Evolutionary conservation across 2,888 invertebrate species (phyloP), one percentile per base, ranked within the genome.

Genomic region (Clivina fossor): DNA sequence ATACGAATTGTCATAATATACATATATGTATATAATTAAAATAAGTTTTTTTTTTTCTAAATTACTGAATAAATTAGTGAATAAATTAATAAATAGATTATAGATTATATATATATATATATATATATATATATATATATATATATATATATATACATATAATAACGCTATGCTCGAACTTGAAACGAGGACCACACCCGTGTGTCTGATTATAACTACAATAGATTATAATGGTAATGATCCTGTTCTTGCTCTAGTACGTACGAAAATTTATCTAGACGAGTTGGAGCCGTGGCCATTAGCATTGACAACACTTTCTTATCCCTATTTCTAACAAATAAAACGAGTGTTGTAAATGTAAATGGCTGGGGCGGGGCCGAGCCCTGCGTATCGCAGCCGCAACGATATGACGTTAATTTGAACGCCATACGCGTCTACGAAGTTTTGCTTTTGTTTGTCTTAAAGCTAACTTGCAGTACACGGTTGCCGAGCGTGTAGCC

Each of bases 401-500:
- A 18, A n/a, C n/a, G n/a, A n/a, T n/a, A n/a, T 19, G 19, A 40
- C 40, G 40, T 22, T 16, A n/a, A 19, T 2, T 4, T 16, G 20
- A 22, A 16, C 20, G 11, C 24, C 41, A 11, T 18, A 5, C n/a
- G n/a, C 68, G 71, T 78, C 78, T 80, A 80, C 77, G 80, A 77
- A 62, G 79, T 76, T 74, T 88, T 88, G 79, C 88, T 88, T 79
- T 89, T 90, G 78, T 90, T 90, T 71, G 89, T 93, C 83, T 95
- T 95, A 85, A 95, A 94, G 79, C 93, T 94, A 78, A 97, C 95
- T 81, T 96, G 96, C 72, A 96, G 84, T 68, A 94, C 93, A 68
- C 96, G 87, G 76, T 93, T 94, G 69, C 93, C 93, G 70, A 97
- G 82, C 68, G 93, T 91, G 78, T 94, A 95, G 69, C 96, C 96